Evolutionary conservation across 2,113 vertebrate genomes (phyloP), one percentile per base, ranked within the genome.

Genomic region (Melanotaenia duboulayi): DNA sequence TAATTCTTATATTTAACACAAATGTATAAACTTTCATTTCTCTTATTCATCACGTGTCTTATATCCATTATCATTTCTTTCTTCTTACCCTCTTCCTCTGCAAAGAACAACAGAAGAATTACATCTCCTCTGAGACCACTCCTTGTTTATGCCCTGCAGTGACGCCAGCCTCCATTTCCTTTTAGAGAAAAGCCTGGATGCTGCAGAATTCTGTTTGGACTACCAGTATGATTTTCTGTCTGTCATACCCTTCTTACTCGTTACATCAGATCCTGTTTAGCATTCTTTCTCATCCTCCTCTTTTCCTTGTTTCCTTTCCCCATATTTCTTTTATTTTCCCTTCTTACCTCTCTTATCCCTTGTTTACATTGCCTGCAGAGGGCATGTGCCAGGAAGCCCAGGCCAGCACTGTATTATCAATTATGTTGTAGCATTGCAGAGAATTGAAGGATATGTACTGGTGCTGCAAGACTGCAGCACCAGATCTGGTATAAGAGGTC

Each of bases 361-460:
- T 87, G 82, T 86, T 88, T 83, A 88, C 64, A 66, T 35, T 19
- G 20, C 77, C 87, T 91, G 90, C 86, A 87, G 65, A 85, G 67
- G 68, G 74, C 85, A 71, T 87, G 86, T 85, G 57, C 85, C 87
- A 84, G 40, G 77, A 73, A 22, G 63, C 51, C 74, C 7, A 46
- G 61, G 66, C 73, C 40, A 59, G 84, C 25, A 32, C 44, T 24
- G 71, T 78, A 68, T 65, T 76, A 63, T 57, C 23, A 70, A 74
- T 46, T 48, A 49, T 80, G 77, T 85, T 81, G 85, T 76, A 85
- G 84, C 81, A 83, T 82, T 89, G 88, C 87, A 82, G 90, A 83
- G 80, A 72, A 59, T 86, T 62, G 61, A 67, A 73, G 37, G 74
- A 16, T 73, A 46, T 61, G 65, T 72, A 67, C 44, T 59, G 42